Evolutionary conservation across 2,113 vertebrate genomes (phyloP).

Genomic region (Piaya cayana): DNA sequence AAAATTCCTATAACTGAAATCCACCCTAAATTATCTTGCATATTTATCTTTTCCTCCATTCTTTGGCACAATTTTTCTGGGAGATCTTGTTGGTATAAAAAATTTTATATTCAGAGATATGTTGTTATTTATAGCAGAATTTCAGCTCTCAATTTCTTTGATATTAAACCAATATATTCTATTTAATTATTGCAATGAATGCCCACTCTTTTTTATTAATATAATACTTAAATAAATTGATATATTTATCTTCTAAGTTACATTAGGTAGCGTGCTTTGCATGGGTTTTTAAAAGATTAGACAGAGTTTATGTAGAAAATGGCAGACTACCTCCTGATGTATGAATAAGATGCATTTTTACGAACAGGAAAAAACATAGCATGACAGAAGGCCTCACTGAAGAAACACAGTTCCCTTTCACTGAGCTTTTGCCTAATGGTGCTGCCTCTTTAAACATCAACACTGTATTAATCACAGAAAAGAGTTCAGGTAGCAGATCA

Average conservation of each 20-base stretch:
- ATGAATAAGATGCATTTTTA: not conserved
- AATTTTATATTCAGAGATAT: not conserved
- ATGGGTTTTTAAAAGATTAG: not conserved
- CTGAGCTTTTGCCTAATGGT: slow-evolving; percentile 42
- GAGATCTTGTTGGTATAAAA: not conserved
- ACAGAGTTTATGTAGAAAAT: not conserved
- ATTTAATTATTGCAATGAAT: not conserved
- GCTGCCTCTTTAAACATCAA: slow-evolving; percentile 56
- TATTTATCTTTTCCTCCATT: not conserved
- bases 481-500: slow-evolving; percentile 43
- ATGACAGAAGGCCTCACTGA: not conserved
- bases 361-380: not conserved
- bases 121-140: not conserved
- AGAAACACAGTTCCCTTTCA: not conserved
- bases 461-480: slow-evolving; percentile 66
- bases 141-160: not conserved
- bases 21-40: not conserved
- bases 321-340: not conserved
- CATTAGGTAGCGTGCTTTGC: accelerated
- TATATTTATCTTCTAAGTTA: not conserved
- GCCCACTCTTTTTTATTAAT: not conserved
- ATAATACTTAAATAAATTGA: not conserved
- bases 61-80: not conserved
- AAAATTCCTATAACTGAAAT: not conserved
- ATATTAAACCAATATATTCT: not conserved